Conservation (phyloP, 2,888 invertebrate genomes). For the Trichogramma evanescens region DNA sequence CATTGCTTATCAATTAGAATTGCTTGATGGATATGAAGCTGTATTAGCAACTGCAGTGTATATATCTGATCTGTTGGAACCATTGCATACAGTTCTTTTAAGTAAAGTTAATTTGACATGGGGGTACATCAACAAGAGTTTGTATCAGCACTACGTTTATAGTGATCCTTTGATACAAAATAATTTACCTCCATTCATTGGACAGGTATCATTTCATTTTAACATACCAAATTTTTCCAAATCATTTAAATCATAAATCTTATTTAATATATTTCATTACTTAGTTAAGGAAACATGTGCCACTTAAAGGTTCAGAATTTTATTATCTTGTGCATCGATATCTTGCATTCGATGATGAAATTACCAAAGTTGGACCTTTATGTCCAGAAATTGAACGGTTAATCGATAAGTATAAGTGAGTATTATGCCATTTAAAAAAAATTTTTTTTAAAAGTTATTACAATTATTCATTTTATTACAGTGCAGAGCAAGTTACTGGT, state of each 20-base stretch:
- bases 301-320: slow-evolving; percentile 41
- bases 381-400: slow-evolving; percentile 54
- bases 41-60: slow-evolving; percentile 56
- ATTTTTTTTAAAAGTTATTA: neutral
- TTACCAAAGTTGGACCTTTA: slow-evolving; percentile 52
- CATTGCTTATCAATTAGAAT: slow-evolving; percentile 40
- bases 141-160: slow-evolving; percentile 54
- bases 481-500: slow-evolving; percentile 36
- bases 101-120: slow-evolving; percentile 60
- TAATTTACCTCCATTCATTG: slow-evolving; percentile 51
- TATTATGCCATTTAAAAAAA: neutral
- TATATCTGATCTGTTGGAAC: slow-evolving; percentile 54
- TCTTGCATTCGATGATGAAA: slow-evolving; percentile 55
- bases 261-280: slow-evolving; percentile 6
- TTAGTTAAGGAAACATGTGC: slow-evolving; percentile 39
- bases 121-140: slow-evolving; percentile 61
- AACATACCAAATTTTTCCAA: neutral
- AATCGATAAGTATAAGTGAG: slow-evolving; percentile 49
- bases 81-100: slow-evolving; percentile 56
- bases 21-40: slow-evolving; percentile 59
- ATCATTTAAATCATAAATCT: neutral
- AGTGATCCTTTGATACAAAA: slow-evolving; percentile 54
- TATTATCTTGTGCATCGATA: slow-evolving; percentile 50
- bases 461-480: slow-evolving; percentile 21
- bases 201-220: slow-evolving; percentile 43